Evolutionary conservation across 2,113 vertebrate genomes (phyloP), one percentile per base, ranked within the genome.

Genomic region (Percopsis transmontana): DNA sequence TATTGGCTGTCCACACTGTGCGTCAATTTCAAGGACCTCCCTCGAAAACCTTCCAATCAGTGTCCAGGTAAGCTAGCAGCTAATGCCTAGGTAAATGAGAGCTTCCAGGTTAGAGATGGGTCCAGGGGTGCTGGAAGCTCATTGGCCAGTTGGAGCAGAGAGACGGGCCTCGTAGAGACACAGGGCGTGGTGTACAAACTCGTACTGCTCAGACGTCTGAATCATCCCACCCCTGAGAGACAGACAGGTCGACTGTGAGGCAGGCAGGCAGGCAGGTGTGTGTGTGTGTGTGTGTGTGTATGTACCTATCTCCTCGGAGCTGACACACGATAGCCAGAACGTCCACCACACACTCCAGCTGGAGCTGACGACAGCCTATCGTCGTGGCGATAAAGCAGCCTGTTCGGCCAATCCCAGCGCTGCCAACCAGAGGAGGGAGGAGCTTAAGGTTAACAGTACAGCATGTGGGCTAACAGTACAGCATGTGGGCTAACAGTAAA

Each of bases 181-280:
- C 27, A 99, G 83, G 40, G 96, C 96, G 10, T 98, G 96, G 73
- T 99, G 96, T 61, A 99, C 95, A 66, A 99, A 99, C 87, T 98
- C 95, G 60, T 99, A 99, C 90, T 99, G 97, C 88, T 99, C 96
- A 0, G 92, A 95, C n/a, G 97, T 99, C 82, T 99, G 97, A 83
- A 99, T 96, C 97, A 99, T 98, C 38, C 97, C 97, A 11, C 97
- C 97, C 72, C 97, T 99, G 90, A 15, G 80, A 19, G 70, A 33
- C 27, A 57, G 20, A 57, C 60, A 73, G 20, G 21, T 0, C 47
- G 33, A 33, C 54, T 21, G 3, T 55, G 61, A 48, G 39, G 16
- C 1, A 60, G 18, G 24, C 10, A 23, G 20, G 40, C 23, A 50
- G 8, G n/a, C 14, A 38, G 13, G 0, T 55, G 24, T 57, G 54